These are phyloP conservation scores for Brachionus manjavacas DNA, from an alignment of 1,140 invertebrate genomes.

Conservation along the genomic window DNA sequence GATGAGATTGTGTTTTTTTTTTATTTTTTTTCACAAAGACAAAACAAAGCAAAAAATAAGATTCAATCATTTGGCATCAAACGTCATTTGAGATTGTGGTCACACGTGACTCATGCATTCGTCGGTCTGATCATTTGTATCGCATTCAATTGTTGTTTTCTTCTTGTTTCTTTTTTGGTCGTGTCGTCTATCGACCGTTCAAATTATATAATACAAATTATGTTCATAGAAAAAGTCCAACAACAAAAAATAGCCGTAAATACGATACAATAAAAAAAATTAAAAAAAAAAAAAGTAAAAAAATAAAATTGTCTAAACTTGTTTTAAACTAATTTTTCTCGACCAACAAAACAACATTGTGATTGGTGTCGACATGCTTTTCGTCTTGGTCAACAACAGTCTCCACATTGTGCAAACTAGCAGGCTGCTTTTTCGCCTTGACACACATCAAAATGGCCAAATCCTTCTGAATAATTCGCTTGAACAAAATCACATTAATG, in stretches of 20 bases:
- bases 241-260: background rate
- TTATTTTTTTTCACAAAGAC: too few relatives aligned
- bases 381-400: background rate
- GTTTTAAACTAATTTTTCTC: background rate
- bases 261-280: background rate
- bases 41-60: too few relatives aligned
- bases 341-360: background rate
- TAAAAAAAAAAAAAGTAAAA: background rate
- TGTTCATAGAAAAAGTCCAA: too few relatives aligned
- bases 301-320: background rate
- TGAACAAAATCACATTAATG: slow-evolving; percentile 39
- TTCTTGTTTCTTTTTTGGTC: too few relatives aligned
- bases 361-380: background rate
- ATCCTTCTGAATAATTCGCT: background rate
- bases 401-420: background rate
- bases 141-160: too few relatives aligned
- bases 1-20: too few relatives aligned
- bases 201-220: too few relatives aligned
- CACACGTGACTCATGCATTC: too few relatives aligned
- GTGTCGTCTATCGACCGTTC: too few relatives aligned
- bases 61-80: too few relatives aligned
- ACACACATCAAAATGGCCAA: background rate
- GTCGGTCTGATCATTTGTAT: too few relatives aligned
- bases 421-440: background rate
- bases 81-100: too few relatives aligned